Conservation (phyloP, 2,113 vertebrate species). For the Acanthochromis polyacanthus region DNA sequence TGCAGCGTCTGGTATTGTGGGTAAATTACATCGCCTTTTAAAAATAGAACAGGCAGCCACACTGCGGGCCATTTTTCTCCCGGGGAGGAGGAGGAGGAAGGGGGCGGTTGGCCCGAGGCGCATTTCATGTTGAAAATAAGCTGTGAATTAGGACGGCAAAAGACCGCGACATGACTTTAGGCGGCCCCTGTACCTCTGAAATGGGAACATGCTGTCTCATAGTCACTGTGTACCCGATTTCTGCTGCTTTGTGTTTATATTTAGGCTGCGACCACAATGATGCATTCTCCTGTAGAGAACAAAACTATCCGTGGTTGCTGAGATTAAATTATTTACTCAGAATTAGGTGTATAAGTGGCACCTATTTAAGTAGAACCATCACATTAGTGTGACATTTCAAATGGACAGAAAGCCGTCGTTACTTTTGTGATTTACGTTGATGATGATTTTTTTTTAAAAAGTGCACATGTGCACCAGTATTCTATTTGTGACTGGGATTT, state of each 20-base stretch:
- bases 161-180: conserved; percentile 25
- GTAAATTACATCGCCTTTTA: conserved; percentile 82
- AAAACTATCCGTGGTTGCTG: too few relatives aligned
- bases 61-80: conserved; percentile 65
- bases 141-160: conserved; percentile 41
- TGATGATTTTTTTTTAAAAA: too few relatives aligned
- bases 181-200: conserved; percentile 15
- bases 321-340: too few relatives aligned
- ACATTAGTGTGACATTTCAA: too few relatives aligned
- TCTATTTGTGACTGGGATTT: too few relatives aligned
- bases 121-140: conserved; percentile 67
- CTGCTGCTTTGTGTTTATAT: conserved; percentile 17
- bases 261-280: background rate
- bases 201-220: conserved; percentile 46
- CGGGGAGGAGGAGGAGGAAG: conserved; percentile 14
- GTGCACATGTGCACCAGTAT: too few relatives aligned
- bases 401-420: background rate
- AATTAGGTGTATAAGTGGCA: too few relatives aligned
- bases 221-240: background rate
- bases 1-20: conserved; percentile 75
- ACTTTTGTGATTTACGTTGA: too few relatives aligned
- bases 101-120: background rate
- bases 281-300: background rate
- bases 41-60: conserved; percentile 79
- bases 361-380: too few relatives aligned